Base-by-base conservation (phyloP, 2,888 invertebrate genomes). In the Tromatobia lineatoria region DNA sequence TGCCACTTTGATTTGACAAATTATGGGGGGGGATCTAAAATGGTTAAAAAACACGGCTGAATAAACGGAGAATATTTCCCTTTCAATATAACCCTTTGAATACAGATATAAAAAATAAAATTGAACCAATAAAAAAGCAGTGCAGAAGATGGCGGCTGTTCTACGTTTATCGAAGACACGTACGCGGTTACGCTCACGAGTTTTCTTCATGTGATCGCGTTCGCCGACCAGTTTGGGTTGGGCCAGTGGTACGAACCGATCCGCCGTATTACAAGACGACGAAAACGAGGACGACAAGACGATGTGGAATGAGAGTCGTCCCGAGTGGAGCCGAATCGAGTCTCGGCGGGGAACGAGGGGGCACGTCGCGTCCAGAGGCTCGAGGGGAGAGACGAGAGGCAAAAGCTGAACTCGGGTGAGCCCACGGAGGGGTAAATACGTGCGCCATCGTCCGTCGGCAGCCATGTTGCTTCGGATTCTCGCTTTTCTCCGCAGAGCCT, bases 361-460 rank as follows among this genome's bases (percentile, higher is more conserved):
- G 78, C 70, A 67, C 76, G 79, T 59, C 66, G 59, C 64, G 29
- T 29, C 67, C 25, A 42, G 52, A 67, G 69, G 77, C 66, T 23
- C 50, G 69, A 61, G 75, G 83, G 82, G 80, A 87, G 71, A 34
- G 64, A 75, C 64, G 64, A 7, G 83, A 84, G 82, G 83, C 20
- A 82, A 87, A 83, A 85, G 82, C 82, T 52, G 76, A 66, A 85
- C 84, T 47, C 82, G 81, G 77, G 85, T 87, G 80, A 86, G 59
- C 75, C 42, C 57, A 42, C 75, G 85, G 86, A 85, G 87, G 80
- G 83, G 52, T 74, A 83, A 78, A 86, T 52, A 80, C 79, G 70
- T 83, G 80, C 90, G 88, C 90, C 90, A 90, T 91, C 88, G 81
- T 85, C 90, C 90, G 90, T 89, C 90, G 91, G 90, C 91, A 86